Base-by-base conservation (phyloP, 2,888 invertebrate species). In the Xylophagus ater region DNA sequence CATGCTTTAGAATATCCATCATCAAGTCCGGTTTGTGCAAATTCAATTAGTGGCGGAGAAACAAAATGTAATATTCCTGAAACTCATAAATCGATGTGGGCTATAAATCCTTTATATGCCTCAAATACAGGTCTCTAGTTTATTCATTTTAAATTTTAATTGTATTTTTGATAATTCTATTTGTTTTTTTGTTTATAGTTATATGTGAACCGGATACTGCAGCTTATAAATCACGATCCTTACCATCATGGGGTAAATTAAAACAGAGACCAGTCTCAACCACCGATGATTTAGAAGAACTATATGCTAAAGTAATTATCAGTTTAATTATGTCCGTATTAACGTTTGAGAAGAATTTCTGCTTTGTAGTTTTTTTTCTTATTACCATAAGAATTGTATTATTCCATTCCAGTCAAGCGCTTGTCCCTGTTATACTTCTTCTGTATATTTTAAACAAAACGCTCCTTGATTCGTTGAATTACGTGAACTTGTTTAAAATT, bases 201-300 rank as follows among this genome's bases (percentile, higher is more conserved):
- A 56, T 78, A 51, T 76, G 75, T 51, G 77, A 77, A 52, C 66
- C 43, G 48, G 71, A 65, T 48, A 25, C n/a, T n/a, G 67, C 65
- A 30, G 60, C 62, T 54, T 73, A 67, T 56, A 59, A 44, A 62
- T 81, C 81, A 0, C 67, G 81, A 33, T 81, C 81, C 50, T 65
- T 81, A 49, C 82, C 82, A 1, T 76, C 81, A 4, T 80, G 80
- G 70, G 74, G 80, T 21, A 67, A 80, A 23, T 41, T 45, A 1
- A 76, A 76, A 55, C 76, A 77, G 17, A 65, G 78, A 25, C 78
- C 78, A 10, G 66, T 78, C 5, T 78, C 78, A 8, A 77, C 78
- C 1, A 77, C 77, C 53, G 78, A 79, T 48, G 78, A 79, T 51
- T 56, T 78, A 39, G 74, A 76, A 43, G 78, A 79, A 53, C 69